Conservation (phyloP, 2,888 invertebrate species). For the Stegana nigrithorax region DNA sequence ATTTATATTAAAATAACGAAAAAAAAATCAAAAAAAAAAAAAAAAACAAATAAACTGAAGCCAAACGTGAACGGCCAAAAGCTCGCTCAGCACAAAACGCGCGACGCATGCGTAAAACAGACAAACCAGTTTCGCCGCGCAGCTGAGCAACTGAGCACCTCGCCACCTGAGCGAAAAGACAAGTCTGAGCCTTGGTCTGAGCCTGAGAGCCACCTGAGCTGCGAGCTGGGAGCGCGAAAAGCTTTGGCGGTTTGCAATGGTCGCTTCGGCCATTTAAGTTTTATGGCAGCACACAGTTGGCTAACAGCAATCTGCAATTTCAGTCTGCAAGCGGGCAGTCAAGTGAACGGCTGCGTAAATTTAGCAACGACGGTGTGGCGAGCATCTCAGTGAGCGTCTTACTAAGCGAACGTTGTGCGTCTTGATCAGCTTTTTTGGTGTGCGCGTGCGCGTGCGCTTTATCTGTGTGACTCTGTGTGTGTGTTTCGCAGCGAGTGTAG, state of each 20-base stretch:
- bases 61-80: constrained; percentile 39
- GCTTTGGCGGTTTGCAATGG: constrained; percentile 1
- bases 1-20: background rate
- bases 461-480: background rate
- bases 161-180: background rate
- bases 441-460: background rate
- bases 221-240: constrained; percentile 30
- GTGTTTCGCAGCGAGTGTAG: too few relatives aligned
- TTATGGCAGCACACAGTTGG: constrained; percentile 61
- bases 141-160: background rate
- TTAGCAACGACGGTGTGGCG: too few relatives aligned
- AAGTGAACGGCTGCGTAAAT: constrained; percentile 63
- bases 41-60: constrained; percentile 17
- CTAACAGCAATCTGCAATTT: constrained; percentile 56
- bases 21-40: constrained; percentile 2
- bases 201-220: constrained; percentile 43
- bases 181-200: background rate
- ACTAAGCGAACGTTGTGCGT: too few relatives aligned
- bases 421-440: background rate
- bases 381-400: too few relatives aligned
- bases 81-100: constrained; percentile 21
- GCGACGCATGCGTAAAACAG: constrained; percentile 48
- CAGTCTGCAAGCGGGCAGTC: constrained; percentile 68
- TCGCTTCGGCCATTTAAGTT: constrained; percentile 38
- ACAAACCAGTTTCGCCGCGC: constrained; percentile 43